Conservation (phyloP, 2,113 vertebrate genomes). For the Mormyrus iriodes region DNA sequence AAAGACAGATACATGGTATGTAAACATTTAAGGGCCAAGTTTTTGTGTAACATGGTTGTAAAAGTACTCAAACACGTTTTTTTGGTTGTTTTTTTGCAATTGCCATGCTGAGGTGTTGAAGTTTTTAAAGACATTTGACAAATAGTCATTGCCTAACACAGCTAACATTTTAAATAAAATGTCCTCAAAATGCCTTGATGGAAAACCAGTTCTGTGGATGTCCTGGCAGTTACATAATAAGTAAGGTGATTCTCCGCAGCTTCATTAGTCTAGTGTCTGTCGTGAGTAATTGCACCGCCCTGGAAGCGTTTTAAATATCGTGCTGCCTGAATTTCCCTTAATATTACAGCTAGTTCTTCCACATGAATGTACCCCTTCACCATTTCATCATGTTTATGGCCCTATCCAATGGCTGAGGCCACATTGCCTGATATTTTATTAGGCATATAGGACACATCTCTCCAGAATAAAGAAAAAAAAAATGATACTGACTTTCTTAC, state of each 20-base stretch:
- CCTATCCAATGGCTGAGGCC: neutral
- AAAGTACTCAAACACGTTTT: neutral
- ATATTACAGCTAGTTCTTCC: conserved; percentile 9
- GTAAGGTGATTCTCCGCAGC: neutral
- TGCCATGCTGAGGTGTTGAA: neutral
- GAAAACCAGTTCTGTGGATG: neutral
- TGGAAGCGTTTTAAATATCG: conserved; percentile 9
- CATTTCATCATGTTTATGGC: conserved; percentile 14
- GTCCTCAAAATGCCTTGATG: neutral
- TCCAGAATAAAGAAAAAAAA: conserved; percentile 3
- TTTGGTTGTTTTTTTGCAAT: neutral
- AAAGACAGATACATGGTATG: neutral
- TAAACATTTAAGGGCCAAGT: neutral
- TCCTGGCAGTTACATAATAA: conserved; percentile 16
- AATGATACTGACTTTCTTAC: neutral
- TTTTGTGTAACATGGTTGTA: neutral
- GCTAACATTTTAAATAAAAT: neutral
- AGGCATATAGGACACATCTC: conserved; percentile 7
- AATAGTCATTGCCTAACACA: neutral
- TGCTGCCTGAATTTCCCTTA: neutral
- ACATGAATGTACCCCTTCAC: neutral
- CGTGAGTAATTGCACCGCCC: neutral
- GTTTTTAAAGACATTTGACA: neutral
- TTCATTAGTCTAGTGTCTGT: conserved; percentile 15
- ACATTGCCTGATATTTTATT: conserved; percentile 2